phyloP scores from a whole-genome alignment of 1,140 invertebrate genomes.

The Drosophila guanche region DNA sequence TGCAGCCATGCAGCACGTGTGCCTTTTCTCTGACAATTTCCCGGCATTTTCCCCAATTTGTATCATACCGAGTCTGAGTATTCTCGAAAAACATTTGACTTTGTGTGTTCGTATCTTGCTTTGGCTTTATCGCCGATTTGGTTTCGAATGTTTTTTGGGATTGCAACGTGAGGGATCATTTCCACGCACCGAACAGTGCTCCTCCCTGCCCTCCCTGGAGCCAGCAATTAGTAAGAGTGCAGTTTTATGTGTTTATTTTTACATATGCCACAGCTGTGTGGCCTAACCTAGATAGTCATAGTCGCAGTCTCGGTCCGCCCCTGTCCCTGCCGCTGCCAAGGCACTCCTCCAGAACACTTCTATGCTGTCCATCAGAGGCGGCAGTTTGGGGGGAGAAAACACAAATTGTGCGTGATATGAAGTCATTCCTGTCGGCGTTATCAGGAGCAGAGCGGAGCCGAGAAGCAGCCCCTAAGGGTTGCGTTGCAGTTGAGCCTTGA shows the following conservation, averaged over 20 bases:
- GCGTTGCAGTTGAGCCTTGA: slow-evolving; percentile 47
- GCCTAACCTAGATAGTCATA: slow-evolving; percentile 71
- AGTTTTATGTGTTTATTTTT: slow-evolving; percentile 82
- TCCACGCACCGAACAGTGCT: slow-evolving; percentile 1
- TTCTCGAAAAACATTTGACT: slow-evolving; percentile 35
- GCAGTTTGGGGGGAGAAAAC: slow-evolving; percentile 19
- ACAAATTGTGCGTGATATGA: slow-evolving; percentile 75
- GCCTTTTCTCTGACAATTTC: not conserved
- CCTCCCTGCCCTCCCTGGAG: slow-evolving; percentile 38
- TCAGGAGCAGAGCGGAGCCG: slow-evolving; percentile 30
- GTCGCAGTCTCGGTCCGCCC: slow-evolving; percentile 4
- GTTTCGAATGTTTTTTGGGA: slow-evolving; percentile 48
- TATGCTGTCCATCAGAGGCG: slow-evolving; percentile 15
- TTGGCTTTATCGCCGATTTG: slow-evolving; percentile 64
- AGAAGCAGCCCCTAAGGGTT: slow-evolving; percentile 52
- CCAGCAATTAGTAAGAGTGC: slow-evolving; percentile 76
- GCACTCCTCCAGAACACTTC: slow-evolving; percentile 49
- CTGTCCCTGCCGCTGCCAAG: slow-evolving; percentile 7
- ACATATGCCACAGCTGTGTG: slow-evolving; percentile 72
- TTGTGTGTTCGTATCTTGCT: slow-evolving; percentile 20
- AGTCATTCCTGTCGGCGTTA: slow-evolving; percentile 63
- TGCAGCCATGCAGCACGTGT: slow-evolving; percentile 18
- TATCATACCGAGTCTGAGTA: not conserved
- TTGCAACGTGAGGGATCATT: slow-evolving; percentile 28
- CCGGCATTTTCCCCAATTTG: not conserved